Base-by-base conservation (phyloP, 1,140 invertebrate species). In the Rhagoletis pomonella region DNA sequence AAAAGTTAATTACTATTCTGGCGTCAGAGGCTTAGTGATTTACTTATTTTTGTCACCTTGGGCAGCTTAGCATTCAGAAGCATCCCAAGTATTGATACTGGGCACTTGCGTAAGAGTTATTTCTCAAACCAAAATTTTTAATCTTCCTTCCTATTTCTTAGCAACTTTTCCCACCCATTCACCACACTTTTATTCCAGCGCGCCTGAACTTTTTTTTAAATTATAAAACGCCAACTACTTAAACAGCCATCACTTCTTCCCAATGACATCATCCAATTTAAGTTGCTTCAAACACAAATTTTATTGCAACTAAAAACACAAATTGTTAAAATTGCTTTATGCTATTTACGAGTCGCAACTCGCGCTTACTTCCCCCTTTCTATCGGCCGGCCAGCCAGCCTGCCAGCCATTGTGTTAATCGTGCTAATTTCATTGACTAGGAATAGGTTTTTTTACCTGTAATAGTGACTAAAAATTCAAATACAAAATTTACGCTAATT, bases 321-420 rank as follows among this genome's bases (percentile, higher is more conserved):
- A 77, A 77, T 77, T 50, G 42, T 7, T 77, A 6, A 77, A 77
- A 77, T 47, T 55, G 69, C 65, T n/a, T n/a, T 4, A 50, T 14
- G n/a, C 47, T 55, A 55, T 55, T 81, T 81, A 19, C 73, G 47
- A 81, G 29, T 29, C 29, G 29, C 29, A 29, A 29, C 29, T 29
- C 17, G 73, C 44, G 5, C 17, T 55, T 9, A 81, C 47, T 81
- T 81, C 73, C 73, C 42, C 47, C 42, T 81, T 81, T 81, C 47
- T 81, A 55, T 4, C 29, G 29, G 47, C 14, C 17, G 55, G 29
- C 29, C 29, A 29, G 29, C 29, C 29, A 29, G 73, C 73, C n/a
- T 4, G 47, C 14, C 17, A 81, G 73, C 73, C n/a, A 81, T 50
- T 81, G 73, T 81, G 73, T 81, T 81, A 81, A 58, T 81, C 29